Evolutionary conservation across 2,888 invertebrate species (phyloP).

Genomic region (Tetragonisca angustula): DNA sequence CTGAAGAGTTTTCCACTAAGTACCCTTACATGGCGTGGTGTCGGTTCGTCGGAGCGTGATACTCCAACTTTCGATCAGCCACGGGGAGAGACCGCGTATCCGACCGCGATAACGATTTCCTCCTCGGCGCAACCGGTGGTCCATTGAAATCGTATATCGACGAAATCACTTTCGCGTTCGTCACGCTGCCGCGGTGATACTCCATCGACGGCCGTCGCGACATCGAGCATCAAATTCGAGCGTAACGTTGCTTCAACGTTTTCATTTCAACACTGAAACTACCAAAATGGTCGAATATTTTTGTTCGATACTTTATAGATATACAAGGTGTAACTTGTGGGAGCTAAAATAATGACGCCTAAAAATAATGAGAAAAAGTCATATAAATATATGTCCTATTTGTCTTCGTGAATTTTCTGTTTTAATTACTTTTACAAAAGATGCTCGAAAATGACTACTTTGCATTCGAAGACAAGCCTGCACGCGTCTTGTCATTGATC

Average conservation of each 20-base stretch:
- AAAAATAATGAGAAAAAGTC: too few species aligned
- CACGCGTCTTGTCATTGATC: too few species aligned
- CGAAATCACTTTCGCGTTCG: conserved; percentile 32
- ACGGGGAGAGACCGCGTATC: background rate
- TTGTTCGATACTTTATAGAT: too few species aligned
- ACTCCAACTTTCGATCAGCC: conserved; percentile 12
- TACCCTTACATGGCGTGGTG: conserved; percentile 2
- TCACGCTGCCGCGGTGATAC: conserved; percentile 30
- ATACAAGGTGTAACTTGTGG: too few species aligned
- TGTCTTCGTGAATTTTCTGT: too few species aligned
- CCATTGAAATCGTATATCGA: conserved; percentile 46
- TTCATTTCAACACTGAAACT: too few species aligned
- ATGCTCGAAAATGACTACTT: too few species aligned
- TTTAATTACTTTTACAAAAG: too few species aligned
- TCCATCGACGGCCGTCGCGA: conserved; percentile 3
- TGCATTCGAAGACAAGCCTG: too few species aligned
- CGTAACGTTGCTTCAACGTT: conserved; percentile 12
- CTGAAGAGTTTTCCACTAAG: background rate
- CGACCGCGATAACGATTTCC: conserved; percentile 54
- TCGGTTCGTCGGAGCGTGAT: background rate
- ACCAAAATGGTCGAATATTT: too few species aligned
- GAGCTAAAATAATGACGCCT: too few species aligned
- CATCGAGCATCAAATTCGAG: conserved; percentile 5
- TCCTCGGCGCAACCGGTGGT: conserved; percentile 52
- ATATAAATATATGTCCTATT: too few species aligned